phyloP scores from a whole-genome alignment of 2,113 vertebrate genomes.

The Notothenia coriiceps region DNA sequence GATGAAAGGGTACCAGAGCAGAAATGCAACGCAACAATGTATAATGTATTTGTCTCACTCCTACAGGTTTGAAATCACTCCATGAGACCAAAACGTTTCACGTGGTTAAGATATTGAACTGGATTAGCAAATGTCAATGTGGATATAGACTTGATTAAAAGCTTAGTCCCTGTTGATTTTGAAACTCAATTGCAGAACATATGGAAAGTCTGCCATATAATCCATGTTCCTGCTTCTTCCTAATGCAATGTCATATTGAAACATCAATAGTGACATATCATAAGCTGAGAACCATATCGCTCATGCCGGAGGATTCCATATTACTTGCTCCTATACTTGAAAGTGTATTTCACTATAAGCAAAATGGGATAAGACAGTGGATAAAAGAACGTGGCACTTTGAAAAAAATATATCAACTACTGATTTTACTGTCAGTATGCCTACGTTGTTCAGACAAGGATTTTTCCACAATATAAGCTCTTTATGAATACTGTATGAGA shows the following conservation, averaged over 20 bases:
- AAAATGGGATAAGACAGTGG: conserved; percentile 18
- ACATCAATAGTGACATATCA: background rate
- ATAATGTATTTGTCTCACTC: background rate
- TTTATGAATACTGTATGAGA: conserved; percentile 81
- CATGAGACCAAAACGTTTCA: conserved; percentile 31
- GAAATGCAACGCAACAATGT: background rate
- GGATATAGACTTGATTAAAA: conserved; percentile 76
- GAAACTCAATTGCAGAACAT: conserved; percentile 36
- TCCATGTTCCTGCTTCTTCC: background rate
- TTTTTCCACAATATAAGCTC: conserved; percentile 74
- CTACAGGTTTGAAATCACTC: background rate
- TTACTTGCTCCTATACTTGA: background rate
- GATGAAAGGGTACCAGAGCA: background rate
- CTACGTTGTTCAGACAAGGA: conserved; percentile 53
- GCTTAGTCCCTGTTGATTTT: conserved; percentile 68
- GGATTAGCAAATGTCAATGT: conserved; percentile 71
- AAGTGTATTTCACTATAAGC: conserved; percentile 9
- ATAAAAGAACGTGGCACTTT: conserved; percentile 14
- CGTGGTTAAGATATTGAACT: conserved; percentile 33
- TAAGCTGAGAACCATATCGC: background rate
- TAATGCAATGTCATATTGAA: background rate
- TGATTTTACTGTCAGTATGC: conserved; percentile 70
- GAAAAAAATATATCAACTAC: conserved; percentile 44
- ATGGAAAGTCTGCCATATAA: background rate
- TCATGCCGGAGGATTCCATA: background rate